Base-by-base conservation (phyloP, 2,797 vertebrate genomes). In the Gallinago stenura region DNA sequence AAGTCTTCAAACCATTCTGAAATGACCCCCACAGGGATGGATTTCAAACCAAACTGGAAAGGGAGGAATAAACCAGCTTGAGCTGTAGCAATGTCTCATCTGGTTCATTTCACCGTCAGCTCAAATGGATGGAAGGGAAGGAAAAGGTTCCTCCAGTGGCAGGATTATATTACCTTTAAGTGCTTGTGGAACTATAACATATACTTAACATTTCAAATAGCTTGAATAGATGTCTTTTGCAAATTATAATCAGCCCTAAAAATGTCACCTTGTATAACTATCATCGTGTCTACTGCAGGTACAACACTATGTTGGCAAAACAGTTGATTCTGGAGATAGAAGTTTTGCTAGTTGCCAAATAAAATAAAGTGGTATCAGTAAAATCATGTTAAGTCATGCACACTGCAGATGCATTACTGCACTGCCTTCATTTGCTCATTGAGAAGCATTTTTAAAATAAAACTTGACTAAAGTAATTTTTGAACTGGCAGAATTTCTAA, bases 171-270 rank as follows among this genome's bases (percentile, higher is more conserved):
- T 97, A 89, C 75, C 73, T 96, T 83, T 89, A 95, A 95, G 88
- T 87, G 83, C 90, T 84, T 9, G 3, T 77, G 81, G 82, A 96
- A 87, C 31, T 84, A 64, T 56, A 96, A 96, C 87, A 77, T 80
- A 85, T 87, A 97, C 71, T 96, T 96, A 96, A 89, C 81, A 90
- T 93, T 96, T 97, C 96, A 96, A 93, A 68, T 16, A 93, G 84
- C 69, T 85, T 92, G 83, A 97, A 96, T 92, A 95, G 75, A 56
- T 87, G 93, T 96, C 93, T 96, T 91, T 87, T 80, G 75, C 56
- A 96, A 94, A 93, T 93, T 94, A 95, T 87, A 95, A 88, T 62
- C 92, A 95, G 58, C 73, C 64, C 70, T 90, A 53, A 70, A 94
- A 93, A 66, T 48, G 68, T 93, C 95, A 95, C 18, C 57, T 22